Conservation (phyloP, 1,140 invertebrate species). For the Caenorhabditis remanei region DNA sequence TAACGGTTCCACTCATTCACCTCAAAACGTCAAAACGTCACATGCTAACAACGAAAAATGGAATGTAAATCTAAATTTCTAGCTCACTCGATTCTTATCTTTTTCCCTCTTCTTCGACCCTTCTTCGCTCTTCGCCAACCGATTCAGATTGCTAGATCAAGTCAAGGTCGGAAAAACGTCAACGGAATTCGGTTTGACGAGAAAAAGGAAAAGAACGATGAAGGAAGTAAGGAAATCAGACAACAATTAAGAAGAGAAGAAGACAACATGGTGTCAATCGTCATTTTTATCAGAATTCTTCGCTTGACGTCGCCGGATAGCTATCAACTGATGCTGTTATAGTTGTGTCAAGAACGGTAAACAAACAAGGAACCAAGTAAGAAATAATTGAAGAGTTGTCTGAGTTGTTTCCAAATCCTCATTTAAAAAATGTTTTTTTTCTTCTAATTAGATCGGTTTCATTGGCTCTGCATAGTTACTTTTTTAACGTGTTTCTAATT, state of each 20-base stretch:
- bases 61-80: constrained; percentile 13
- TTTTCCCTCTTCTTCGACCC: neutral
- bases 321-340: neutral
- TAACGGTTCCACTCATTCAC: neutral
- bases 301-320: neutral
- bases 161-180: constrained; percentile 52
- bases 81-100: constrained; percentile 38
- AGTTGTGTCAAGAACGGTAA: constrained; percentile 11
- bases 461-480: too few species aligned
- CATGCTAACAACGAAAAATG: neutral
- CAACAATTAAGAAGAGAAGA: neutral
- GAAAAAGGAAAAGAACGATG: neutral
- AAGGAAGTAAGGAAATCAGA: constrained; percentile 2
- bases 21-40: neutral
- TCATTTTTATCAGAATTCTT: constrained; percentile 29
- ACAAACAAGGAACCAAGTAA: neutral
- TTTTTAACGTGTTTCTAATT: too few species aligned
- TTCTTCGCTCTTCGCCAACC: neutral
- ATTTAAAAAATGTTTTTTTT: too few species aligned
- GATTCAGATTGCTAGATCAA: constrained; percentile 43
- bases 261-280: neutral
- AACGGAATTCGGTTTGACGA: constrained; percentile 29
- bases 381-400: too few species aligned
- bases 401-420: too few species aligned
- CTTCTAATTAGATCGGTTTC: too few species aligned